Evolutionary conservation across 1,140 invertebrate genomes (phyloP), one percentile per base, ranked within the genome.

Genomic region (Drosophila ananassae): DNA sequence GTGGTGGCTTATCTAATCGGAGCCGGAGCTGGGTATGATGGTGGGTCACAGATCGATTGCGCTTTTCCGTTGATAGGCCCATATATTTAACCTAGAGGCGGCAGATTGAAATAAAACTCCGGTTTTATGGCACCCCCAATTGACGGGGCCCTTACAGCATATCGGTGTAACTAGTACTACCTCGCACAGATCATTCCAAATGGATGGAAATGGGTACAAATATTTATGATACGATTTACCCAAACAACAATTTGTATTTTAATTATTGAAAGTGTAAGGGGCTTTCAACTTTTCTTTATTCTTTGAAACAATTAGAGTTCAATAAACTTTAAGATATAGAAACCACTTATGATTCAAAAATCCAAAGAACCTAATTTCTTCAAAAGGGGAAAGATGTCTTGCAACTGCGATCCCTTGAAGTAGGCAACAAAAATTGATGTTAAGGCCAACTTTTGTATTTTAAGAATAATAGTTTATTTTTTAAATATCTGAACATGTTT

Each of bases 21-120:
- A 37, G 55, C 32, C 17, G 22, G 55, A 75, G 62, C 41, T 41
- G 54, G 34, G 72, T 59, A n/a, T 44, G 68, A 56, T 72, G 78
- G 75, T 82, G 78, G 82, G 82, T 69, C 62, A 64, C 83, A 87
- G 78, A 87, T 82, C 82, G 81, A 85, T 84, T 66, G 61, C 48
- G 46, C 48, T 59, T 73, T 74, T 67, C 52, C 48, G 52, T 78
- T 67, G 80, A 84, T 84, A 85, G 77, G 73, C 57, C 54, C 79
- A 78, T 89, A 82, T 83, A 89, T 73, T 79, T 67, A 59, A 58
- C 67, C 75, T 77, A 61, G 72, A 72, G 83, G 83, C 83, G 83
- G 83, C 83, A 87, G 83, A 87, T 87, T 87, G 79, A 87, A 87
- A 87, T 87, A 89, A 87, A 87, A 89, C 72, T 87, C 60, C 50